Conservation (phyloP, 2,888 invertebrate genomes). For the Phaedon cochleariae region DNA sequence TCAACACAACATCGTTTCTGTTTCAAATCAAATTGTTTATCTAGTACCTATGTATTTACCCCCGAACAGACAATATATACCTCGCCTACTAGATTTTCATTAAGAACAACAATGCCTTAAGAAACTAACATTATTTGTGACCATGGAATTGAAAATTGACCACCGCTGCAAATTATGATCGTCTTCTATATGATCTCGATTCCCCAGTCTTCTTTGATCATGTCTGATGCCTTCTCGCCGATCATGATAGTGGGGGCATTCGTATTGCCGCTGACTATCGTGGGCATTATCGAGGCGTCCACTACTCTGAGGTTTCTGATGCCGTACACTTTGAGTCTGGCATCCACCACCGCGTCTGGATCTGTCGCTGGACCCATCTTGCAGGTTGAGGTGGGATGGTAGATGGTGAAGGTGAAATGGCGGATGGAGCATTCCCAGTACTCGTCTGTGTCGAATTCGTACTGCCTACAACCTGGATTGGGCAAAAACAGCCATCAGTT, state of each 20-base stretch:
- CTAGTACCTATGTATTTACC: too few relatives aligned
- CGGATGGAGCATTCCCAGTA: conserved; percentile 89
- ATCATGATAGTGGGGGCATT: conserved; percentile 92
- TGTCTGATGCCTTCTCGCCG: conserved; percentile 87
- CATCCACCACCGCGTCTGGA: conserved; percentile 81
- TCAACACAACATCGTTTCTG: too few relatives aligned
- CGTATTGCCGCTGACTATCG: conserved; percentile 88
- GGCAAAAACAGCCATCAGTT: background rate
- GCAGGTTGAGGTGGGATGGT: conserved; percentile 85
- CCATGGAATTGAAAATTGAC: too few relatives aligned
- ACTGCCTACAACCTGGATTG: conserved; percentile 82
- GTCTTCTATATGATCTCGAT: conserved; percentile 27
- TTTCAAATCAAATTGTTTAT: too few relatives aligned
- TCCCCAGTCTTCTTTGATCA: conserved; percentile 87
- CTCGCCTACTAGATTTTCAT: too few relatives aligned
- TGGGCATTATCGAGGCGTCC: conserved; percentile 90
- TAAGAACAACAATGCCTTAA: too few relatives aligned
- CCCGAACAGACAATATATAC: too few relatives aligned
- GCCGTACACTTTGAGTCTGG: conserved; percentile 79
- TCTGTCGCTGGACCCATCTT: conserved; percentile 87
- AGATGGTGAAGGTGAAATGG: conserved; percentile 82
- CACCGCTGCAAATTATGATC: too few relatives aligned
- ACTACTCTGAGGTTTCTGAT: conserved; percentile 80
- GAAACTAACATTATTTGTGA: too few relatives aligned
- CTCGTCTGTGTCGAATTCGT: conserved; percentile 77